Conservation (phyloP, 2,797 vertebrate genomes). For the Poeciliopsis paucimaculata region DNA sequence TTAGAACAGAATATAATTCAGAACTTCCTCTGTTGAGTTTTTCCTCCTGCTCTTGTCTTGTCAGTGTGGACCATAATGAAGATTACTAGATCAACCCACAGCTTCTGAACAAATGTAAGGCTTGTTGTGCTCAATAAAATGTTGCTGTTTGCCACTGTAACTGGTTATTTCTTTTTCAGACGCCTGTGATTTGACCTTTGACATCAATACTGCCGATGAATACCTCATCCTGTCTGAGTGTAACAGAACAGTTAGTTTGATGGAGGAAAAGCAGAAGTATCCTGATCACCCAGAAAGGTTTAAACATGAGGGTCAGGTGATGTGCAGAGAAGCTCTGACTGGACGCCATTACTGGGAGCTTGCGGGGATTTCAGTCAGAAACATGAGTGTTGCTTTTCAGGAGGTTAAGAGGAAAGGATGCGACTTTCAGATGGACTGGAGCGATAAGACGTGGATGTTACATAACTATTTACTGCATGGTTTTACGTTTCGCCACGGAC, state of each 20-base stretch:
- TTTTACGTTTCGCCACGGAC: not conserved
- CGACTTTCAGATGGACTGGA: fast-evolving
- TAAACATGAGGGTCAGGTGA: fast-evolving
- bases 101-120: slow-evolving; percentile 17
- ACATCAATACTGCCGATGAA: not conserved
- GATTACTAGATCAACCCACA: slow-evolving; percentile 5
- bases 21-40: not conserved
- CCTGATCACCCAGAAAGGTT: slow-evolving; percentile 15
- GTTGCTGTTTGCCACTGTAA: not conserved
- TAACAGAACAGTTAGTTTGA: fast-evolving
- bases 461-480: fast-evolving
- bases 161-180: not conserved
- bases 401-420: slow-evolving; percentile 34
- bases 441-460: not conserved
- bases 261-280: fast-evolving
- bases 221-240: not conserved
- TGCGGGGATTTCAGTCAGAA: fast-evolving
- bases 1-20: too few relatives aligned
- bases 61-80: slow-evolving; percentile 13
- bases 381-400: slow-evolving; percentile 31
- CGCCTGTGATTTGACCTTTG: slow-evolving; percentile 13
- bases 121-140: not conserved
- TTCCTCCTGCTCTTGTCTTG: not conserved
- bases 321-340: slow-evolving; percentile 12
- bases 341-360: slow-evolving; percentile 1